A percentile compares a stretch with the other conserved stretches of the same genome.
These are phyloP conservation scores for Diaprepes abbreviatus DNA, from an alignment of 2,888 invertebrate species.

Conservation along the genomic window DNA sequence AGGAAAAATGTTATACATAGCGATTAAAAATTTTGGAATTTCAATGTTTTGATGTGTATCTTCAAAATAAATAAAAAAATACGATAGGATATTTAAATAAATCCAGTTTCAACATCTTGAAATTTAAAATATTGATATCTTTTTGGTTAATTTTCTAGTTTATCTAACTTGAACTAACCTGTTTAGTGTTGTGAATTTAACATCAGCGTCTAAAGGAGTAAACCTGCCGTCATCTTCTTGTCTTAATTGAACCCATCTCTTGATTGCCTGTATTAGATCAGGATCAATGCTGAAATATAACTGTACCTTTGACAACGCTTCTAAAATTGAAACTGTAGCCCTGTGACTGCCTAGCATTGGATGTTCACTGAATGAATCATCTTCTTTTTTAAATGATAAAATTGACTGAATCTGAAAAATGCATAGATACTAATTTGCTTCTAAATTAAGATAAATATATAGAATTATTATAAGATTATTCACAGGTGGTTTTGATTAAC, in stretches of 20 bases:
- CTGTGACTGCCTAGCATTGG: slow-evolving; percentile 75
- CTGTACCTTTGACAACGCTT: slow-evolving; percentile 74
- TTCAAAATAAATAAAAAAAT: no score
- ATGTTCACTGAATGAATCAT: slow-evolving; percentile 78
- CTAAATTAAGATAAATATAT: no score
- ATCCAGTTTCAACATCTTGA: no score
- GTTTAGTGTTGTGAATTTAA: slow-evolving; percentile 63
- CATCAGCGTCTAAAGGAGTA: slow-evolving; percentile 72
- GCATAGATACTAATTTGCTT: no score
- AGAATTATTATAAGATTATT: no score
- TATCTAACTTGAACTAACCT: slow-evolving; percentile 49
- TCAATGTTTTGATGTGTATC: no score
- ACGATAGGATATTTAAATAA: no score
- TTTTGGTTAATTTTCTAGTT: no score
- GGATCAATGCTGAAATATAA: slow-evolving; percentile 75
- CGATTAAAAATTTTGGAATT: no score
- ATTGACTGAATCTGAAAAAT: slow-evolving; percentile 74
- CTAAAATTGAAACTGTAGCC: slow-evolving; percentile 73
- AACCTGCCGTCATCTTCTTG: slow-evolving; percentile 76
- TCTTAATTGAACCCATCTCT: slow-evolving; percentile 74
- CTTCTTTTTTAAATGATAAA: slow-evolving; percentile 74
- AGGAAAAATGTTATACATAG: no score
- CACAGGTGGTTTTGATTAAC: no score
- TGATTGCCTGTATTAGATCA: slow-evolving; percentile 72
- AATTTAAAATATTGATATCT: no score